Evolutionary conservation across 2,113 vertebrate genomes (phyloP).

Genomic region (Ceuthmochares aereus): DNA sequence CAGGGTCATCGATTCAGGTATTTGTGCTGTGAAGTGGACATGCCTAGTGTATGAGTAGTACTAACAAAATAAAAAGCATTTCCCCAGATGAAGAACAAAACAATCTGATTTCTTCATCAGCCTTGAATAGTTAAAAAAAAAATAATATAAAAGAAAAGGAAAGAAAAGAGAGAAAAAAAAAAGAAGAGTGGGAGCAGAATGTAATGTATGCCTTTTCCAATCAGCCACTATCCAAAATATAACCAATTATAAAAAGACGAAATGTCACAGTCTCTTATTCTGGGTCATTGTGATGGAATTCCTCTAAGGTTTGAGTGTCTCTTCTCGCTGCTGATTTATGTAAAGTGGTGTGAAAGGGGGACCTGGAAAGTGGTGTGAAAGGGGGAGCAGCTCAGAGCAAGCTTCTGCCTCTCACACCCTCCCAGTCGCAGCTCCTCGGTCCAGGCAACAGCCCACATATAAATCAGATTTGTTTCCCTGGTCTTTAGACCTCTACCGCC

Average conservation of each 20-base stretch:
- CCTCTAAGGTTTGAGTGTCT: not conserved
- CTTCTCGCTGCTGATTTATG: constrained; percentile 51
- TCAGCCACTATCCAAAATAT: constrained; percentile 30
- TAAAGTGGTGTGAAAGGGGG: constrained; percentile 51
- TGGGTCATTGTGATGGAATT: constrained; percentile 69
- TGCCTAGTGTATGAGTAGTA: not conserved
- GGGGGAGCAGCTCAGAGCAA: not conserved
- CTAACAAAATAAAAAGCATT: not conserved
- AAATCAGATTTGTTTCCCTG: constrained; percentile 42
- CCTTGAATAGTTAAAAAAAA: not conserved
- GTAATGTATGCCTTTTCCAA: not conserved
- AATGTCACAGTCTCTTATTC: constrained; percentile 66
- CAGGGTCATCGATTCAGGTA: not conserved
- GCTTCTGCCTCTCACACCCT: constrained; percentile 26
- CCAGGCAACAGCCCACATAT: not conserved
- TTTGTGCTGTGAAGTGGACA: not conserved
- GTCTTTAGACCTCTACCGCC: constrained; percentile 1
- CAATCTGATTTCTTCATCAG: not conserved
- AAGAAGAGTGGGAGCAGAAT: not conserved
- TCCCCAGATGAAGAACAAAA: not conserved
- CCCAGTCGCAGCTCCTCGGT: not conserved
- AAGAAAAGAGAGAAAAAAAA: rapidly evolving
- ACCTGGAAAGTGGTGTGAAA: constrained; percentile 25
- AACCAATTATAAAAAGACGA: constrained; percentile 57
- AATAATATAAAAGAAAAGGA: not conserved